Evolutionary conservation across 2,113 vertebrate genomes (phyloP).

Genomic region (Heloderma charlesbogerti): DNA sequence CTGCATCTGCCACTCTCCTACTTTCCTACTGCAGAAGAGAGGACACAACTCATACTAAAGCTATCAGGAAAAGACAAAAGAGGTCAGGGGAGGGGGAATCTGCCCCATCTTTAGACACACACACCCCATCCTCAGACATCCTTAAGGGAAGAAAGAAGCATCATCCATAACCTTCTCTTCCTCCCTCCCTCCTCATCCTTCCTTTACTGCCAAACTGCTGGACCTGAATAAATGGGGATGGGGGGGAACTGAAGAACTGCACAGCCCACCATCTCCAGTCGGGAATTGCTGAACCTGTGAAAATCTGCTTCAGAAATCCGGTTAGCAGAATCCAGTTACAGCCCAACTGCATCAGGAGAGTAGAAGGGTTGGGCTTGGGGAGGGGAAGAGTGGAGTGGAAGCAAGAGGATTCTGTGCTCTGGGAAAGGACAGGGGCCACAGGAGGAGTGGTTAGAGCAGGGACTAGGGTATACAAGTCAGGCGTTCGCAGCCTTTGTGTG

Average conservation of each 20-base stretch:
- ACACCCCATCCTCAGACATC: background rate
- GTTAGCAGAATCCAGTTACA: conserved; percentile 39
- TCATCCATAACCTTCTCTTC: background rate
- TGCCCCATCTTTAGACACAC: too few species aligned
- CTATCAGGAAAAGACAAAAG: background rate
- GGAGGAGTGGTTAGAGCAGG: background rate
- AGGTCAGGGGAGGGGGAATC: background rate
- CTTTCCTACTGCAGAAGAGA: too few species aligned
- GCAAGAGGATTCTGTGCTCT: background rate
- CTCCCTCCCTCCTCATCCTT: background rate
- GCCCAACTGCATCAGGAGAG: conserved; percentile 3
- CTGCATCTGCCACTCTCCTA: background rate
- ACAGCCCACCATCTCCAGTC: background rate
- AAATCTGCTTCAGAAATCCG: conserved; percentile 39
- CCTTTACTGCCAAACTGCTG: conserved; percentile 11
- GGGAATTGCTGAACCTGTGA: conserved; percentile 44
- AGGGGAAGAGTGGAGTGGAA: background rate
- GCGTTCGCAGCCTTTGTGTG: background rate
- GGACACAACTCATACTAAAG: background rate
- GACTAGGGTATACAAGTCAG: background rate
- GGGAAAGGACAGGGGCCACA: background rate
- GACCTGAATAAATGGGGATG: conserved; percentile 3
- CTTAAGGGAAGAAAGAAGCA: background rate
- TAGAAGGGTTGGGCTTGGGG: background rate
- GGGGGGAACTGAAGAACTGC: background rate